These are phyloP conservation scores for Mixornis gularis DNA, from an alignment of 2,113 vertebrate species.

Conservation along the genomic window DNA sequence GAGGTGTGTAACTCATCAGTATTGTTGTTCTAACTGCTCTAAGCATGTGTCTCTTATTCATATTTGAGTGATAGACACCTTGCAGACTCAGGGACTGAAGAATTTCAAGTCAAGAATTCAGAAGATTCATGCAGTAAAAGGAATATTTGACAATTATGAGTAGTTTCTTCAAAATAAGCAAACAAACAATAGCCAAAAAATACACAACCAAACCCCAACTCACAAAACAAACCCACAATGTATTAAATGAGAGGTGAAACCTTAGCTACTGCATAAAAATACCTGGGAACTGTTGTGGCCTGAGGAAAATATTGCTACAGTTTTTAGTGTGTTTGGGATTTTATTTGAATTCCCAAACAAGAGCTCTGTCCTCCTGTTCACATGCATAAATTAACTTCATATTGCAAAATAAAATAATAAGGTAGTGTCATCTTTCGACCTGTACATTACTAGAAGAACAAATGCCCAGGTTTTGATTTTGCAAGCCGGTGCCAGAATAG, in stretches of 20 bases:
- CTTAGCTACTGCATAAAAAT: not conserved
- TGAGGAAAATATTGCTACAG: not conserved
- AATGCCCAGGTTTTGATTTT: not conserved
- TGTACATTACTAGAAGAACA: not conserved
- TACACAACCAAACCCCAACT: not conserved
- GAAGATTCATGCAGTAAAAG: not conserved
- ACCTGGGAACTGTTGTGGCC: not conserved
- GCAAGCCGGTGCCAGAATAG: not conserved
- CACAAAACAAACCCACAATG: not conserved
- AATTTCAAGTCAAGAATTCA: not conserved
- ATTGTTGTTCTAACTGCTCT: not conserved
- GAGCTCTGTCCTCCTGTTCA: not conserved
- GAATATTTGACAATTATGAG: not conserved
- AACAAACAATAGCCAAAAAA: not conserved
- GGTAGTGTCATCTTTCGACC: not conserved
- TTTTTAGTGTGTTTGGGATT: not conserved
- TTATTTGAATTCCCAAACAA: not conserved
- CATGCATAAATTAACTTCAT: not conserved
- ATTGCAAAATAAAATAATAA: not conserved
- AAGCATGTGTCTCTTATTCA: not conserved
- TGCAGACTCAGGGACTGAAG: not conserved
- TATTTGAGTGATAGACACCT: not conserved
- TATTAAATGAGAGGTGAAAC: not conserved
- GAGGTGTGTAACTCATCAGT: accelerated
- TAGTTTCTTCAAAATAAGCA: not conserved